Conservation (phyloP, 1,140 invertebrate species). For the Drosophila ananassae region DNA sequence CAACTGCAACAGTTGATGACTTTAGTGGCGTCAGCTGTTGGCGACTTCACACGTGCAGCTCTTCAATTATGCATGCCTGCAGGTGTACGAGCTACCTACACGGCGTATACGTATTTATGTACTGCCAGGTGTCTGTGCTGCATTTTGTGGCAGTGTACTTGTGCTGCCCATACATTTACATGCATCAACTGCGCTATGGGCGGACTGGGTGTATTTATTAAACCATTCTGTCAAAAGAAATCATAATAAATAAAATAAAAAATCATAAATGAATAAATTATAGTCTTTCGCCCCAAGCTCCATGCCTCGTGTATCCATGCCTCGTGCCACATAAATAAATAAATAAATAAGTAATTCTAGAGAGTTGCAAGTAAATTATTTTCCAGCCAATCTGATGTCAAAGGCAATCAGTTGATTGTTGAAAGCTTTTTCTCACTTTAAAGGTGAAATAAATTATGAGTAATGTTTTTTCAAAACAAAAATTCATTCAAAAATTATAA, state of each 20-base stretch:
- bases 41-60: slow-evolving; percentile 63
- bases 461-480: background rate
- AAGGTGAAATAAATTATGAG: slow-evolving; percentile 1
- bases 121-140: slow-evolving; percentile 7
- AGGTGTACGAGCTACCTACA: slow-evolving; percentile 15
- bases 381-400: slow-evolving; percentile 29
- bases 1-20: slow-evolving; percentile 51
- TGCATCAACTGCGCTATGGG: slow-evolving; percentile 28
- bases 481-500: background rate
- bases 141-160: background rate
- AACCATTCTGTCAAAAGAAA: slow-evolving; percentile 60
- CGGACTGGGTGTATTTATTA: slow-evolving; percentile 36
- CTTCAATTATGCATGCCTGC: slow-evolving; percentile 62
- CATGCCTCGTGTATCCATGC: background rate
- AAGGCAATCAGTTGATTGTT: slow-evolving; percentile 25
- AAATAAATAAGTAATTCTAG: slow-evolving; percentile 57
- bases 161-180: slow-evolving; percentile 32
- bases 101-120: slow-evolving; percentile 7
- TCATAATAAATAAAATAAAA: slow-evolving; percentile 63
- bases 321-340: slow-evolving; percentile 29
- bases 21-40: slow-evolving; percentile 50
- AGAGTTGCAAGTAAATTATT: slow-evolving; percentile 49
- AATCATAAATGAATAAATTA: slow-evolving; percentile 57
- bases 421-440: slow-evolving; percentile 4
- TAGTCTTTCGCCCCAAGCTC: slow-evolving; percentile 27